These are phyloP conservation scores for Oegoconia quadripuncta DNA, from an alignment of 2,888 invertebrate species.

Conservation along the genomic window DNA sequence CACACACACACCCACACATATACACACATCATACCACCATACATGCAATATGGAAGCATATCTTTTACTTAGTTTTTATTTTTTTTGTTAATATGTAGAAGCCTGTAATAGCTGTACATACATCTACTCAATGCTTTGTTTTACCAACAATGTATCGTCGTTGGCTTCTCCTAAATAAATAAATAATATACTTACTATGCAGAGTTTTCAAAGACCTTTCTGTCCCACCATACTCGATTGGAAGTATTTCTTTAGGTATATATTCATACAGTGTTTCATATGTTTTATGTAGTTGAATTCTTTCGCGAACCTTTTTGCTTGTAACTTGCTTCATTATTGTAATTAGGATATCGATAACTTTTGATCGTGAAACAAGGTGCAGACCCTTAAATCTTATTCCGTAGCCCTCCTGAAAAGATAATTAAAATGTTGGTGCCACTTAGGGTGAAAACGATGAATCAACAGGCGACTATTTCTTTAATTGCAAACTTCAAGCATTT, in stretches of 20 bases:
- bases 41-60: too few relatives aligned
- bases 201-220: slow-evolving; percentile 27
- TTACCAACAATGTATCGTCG: too few relatives aligned
- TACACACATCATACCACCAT: too few relatives aligned
- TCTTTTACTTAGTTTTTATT: too few relatives aligned
- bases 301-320: slow-evolving; percentile 36
- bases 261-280: slow-evolving; percentile 31
- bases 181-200: slow-evolving; percentile 6
- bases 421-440: too few relatives aligned
- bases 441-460: too few relatives aligned
- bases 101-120: too few relatives aligned
- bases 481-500: too few relatives aligned
- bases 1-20: too few relatives aligned
- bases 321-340: slow-evolving; percentile 41
- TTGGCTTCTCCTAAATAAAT: not conserved
- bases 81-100: too few relatives aligned
- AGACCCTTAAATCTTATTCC: slow-evolving; percentile 48
- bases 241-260: slow-evolving; percentile 39
- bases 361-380: slow-evolving; percentile 42
- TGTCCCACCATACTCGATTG: slow-evolving; percentile 43
- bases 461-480: too few relatives aligned
- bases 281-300: slow-evolving; percentile 37
- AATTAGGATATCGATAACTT: slow-evolving; percentile 36
- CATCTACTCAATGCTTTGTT: too few relatives aligned
- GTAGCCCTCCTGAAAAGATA: slow-evolving; percentile 46